Base-by-base conservation (phyloP, 2,888 invertebrate genomes). In the Hypsopygia costalis region DNA sequence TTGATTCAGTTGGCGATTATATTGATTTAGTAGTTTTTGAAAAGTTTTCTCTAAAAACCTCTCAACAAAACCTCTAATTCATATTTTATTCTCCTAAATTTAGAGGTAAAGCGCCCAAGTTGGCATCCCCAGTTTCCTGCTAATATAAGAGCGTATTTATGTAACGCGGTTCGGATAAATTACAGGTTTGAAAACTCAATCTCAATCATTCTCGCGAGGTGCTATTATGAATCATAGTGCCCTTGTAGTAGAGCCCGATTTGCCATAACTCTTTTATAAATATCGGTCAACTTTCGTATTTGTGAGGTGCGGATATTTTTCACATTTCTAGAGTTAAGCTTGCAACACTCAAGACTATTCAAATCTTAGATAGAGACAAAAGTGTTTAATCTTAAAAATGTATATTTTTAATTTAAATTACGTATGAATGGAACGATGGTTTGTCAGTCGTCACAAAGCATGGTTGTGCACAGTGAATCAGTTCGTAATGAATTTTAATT, bases 141-240 rank as follows among this genome's bases (percentile, higher is more conserved):
- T n/a, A n/a, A n/a, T n/a, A n/a, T n/a, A n/a, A n/a, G n/a, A n/a
- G n/a, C n/a, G n/a, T n/a, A n/a, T n/a, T n/a, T n/a, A n/a, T n/a
- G n/a, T n/a, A 16, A 16, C 3, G 16, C 16, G 16, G 16, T 16
- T 16, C 4, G 4, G 16, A 16, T 16, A 16, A 3, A 25, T 25
- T 7, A 20, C 12, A 32, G 27, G 21, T 41, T 28, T 41, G 20
- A 41, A 44, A 47, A 56, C 47, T 50, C 47, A 52, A 48, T 57
- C 47, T 60, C 58, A 41, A 48, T 40, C 28, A 37, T 37, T 34
- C 33, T 37, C 65, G 63, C 57, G 55, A 69, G 60, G 58, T 63
- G 61, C 65, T 69, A 65, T 68, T 62, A 55, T 47, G 42, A 52
- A 47, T 46, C 48, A 63, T 67, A 62, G 65, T 58, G 56, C 59